Conservation (phyloP, 2,113 vertebrate species). For the Brachyhypopomus gauderio region DNA sequence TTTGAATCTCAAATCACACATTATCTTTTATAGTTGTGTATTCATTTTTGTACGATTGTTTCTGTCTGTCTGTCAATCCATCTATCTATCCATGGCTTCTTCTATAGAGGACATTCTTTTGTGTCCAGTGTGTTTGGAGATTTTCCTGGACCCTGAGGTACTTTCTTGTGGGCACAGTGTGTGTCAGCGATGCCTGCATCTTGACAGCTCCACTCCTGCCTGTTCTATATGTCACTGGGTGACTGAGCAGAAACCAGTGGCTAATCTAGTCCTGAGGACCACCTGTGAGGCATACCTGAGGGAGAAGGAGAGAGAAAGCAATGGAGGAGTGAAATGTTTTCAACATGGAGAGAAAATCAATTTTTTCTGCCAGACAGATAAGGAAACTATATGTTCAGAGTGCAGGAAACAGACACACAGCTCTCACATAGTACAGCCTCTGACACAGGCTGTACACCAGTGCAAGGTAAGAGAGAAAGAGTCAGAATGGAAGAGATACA, state of each 20-base stretch:
- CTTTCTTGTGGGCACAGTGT: conserved; percentile 30
- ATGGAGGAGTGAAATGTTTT: neutral
- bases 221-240: conserved; percentile 11
- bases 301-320: neutral
- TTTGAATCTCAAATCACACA: neutral
- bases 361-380: conserved; percentile 23
- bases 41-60: neutral
- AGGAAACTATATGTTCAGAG: neutral
- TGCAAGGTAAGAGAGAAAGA: conserved; percentile 19
- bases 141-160: conserved; percentile 14
- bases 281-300: conserved; percentile 33
- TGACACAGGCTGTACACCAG: neutral
- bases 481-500: neutral
- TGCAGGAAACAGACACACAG: neutral
- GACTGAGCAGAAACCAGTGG: neutral
- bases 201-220: neutral
- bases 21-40: neutral
- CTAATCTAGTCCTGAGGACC: conserved; percentile 23
- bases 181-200: neutral
- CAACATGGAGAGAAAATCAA: conserved; percentile 14
- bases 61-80: too few relatives aligned
- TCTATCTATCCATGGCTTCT: neutral
- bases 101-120: neutral
- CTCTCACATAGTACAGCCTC: neutral
- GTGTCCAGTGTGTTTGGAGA: conserved; percentile 5